These are phyloP conservation scores for Melangyna quadrimaculata DNA, from an alignment of 2,888 invertebrate species.

Conservation along the genomic window DNA sequence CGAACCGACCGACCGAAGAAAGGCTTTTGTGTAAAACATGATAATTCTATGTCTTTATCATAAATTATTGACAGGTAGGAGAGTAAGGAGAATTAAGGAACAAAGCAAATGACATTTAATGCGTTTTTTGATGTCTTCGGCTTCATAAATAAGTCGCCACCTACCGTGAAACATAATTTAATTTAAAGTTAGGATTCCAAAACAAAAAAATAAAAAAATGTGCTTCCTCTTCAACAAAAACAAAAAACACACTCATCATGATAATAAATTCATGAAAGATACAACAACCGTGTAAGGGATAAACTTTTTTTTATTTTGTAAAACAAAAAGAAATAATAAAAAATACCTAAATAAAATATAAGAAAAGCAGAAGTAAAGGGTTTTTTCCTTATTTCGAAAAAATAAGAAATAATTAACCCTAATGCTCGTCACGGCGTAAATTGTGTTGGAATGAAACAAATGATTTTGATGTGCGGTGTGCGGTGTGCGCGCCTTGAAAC, in stretches of 20 bases:
- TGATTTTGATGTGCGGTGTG: no score
- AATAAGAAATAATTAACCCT: constrained; percentile 63
- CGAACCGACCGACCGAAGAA: neutral
- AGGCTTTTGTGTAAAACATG: constrained; percentile 36
- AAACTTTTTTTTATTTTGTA: constrained; percentile 11
- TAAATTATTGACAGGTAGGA: constrained; percentile 69
- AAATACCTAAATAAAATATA: neutral
- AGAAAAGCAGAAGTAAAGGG: constrained; percentile 60
- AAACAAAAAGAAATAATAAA: constrained; percentile 15
- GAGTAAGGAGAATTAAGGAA: neutral
- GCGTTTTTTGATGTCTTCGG: constrained; percentile 28
- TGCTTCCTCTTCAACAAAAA: no score
- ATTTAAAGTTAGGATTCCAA: neutral
- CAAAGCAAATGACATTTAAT: constrained; percentile 33
- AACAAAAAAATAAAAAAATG: neutral
- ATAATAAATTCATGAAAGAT: constrained; percentile 18
- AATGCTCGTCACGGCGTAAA: constrained; percentile 62
- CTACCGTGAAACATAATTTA: constrained; percentile 54
- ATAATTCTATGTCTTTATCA: constrained; percentile 66
- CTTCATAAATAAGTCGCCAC: constrained; percentile 58
- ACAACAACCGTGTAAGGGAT: constrained; percentile 9
- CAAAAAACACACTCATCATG: constrained; percentile 1
- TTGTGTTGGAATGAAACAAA: constrained; percentile 67
- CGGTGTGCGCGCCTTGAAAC: constrained; percentile 21
- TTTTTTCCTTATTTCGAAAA: constrained; percentile 38